These are phyloP conservation scores for Nomia melanderi DNA, from an alignment of 1,140 invertebrate genomes.

Conservation along the genomic window DNA sequence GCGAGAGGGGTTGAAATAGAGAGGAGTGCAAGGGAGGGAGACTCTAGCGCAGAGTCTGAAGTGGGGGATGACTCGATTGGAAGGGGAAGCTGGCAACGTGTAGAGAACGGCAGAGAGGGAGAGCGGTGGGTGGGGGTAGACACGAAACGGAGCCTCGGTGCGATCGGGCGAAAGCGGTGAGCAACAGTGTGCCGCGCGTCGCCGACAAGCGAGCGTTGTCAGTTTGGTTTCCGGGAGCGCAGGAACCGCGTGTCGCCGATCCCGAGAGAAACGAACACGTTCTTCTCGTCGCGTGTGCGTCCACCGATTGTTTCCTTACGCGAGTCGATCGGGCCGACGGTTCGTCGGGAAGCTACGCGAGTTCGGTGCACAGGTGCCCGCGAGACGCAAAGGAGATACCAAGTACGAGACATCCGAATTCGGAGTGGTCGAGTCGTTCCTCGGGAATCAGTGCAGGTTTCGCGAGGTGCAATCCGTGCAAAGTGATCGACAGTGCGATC, in stretches of 20 bases:
- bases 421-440: neutral
- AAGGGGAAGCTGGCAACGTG: constrained; percentile 34
- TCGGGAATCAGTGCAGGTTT: constrained; percentile 2
- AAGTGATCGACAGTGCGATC: constrained; percentile 5
- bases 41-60: neutral
- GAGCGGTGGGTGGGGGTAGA: constrained; percentile 37
- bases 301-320: neutral
- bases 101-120: neutral
- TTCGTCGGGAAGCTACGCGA: neutral
- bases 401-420: neutral
- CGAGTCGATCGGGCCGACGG: neutral
- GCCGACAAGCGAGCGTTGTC: constrained; percentile 58
- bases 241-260: neutral
- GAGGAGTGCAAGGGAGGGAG: no score
- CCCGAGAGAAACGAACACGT: no score
- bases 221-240: neutral
- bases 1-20: neutral
- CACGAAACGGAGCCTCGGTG: constrained; percentile 42
- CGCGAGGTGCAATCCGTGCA: neutral
- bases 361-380: neutral
- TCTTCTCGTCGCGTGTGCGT: neutral
- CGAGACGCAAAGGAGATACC: neutral
- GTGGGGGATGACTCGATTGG: neutral
- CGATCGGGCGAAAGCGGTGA: constrained; percentile 58
- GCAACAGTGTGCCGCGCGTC: constrained; percentile 78